Evolutionary conservation across 2,113 vertebrate species (phyloP), one percentile per base, ranked within the genome.

Genomic region (Prinia subflava): DNA sequence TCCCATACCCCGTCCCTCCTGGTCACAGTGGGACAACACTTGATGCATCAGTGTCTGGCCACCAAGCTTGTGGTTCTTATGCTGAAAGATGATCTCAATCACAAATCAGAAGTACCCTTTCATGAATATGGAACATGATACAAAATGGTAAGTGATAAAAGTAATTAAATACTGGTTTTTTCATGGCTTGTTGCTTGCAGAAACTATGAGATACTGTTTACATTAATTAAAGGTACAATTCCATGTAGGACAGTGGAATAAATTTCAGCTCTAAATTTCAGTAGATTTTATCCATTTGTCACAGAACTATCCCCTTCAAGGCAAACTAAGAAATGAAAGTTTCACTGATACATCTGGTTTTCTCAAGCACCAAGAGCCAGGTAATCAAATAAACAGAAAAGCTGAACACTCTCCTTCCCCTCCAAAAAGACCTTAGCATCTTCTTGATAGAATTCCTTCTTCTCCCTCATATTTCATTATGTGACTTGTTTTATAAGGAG

Each of bases 401-500:
- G 76, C 1, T 68, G 67, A 93, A 63, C 37, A 35, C 7, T 5
- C 19, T 59, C 20, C 25, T 39, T 30, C 4, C 30, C 3, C 4
- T 17, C 0, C 16, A 0, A 9, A 30, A 67, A 67, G 22, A 12
- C 5, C 24, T 39, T 23, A 42, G 28, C 49, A 71, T 39, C 28
- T 42, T 83, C 47, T 71, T 88, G 44, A 79, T 7, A n/a, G 41
- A 81, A 75, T 81, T 90, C 49, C 74, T 77, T 59, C 19, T 33
- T 80, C n/a, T 84, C n/a, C 31, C 27, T 33, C 42, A 90, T 59
- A 31, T 93, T 95, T 90, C 53, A 24, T 56, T 52, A 75, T n/a
- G 9, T 39, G 46, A 87, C 30, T 81, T 83, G n/a, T 42, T 95
- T 90, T 88, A 50, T 41, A 90, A 57, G 27, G 46, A 73, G 39